phyloP scores from a whole-genome alignment of 1,140 invertebrate genomes.

The Sesamia nonagrioides region DNA sequence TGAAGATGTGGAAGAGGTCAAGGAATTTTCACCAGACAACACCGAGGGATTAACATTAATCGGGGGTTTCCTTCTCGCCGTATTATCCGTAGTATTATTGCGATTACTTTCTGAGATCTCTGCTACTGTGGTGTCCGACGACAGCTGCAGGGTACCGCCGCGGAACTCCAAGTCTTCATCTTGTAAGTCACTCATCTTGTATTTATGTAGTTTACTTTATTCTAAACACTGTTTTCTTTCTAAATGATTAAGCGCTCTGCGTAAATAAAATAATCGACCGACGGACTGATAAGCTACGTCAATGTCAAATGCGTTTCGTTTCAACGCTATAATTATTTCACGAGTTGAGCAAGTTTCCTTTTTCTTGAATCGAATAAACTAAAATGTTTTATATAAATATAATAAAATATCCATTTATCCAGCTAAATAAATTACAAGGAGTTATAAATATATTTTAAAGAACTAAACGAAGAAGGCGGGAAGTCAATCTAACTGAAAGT shows the following conservation, averaged over 20 bases:
- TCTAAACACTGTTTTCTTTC: slow-evolving; percentile 15
- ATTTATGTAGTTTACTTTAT: slow-evolving; percentile 33
- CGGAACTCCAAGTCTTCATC: slow-evolving; percentile 84
- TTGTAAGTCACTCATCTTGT: slow-evolving; percentile 77
- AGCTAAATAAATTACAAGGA: too few relatives aligned
- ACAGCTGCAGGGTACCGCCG: slow-evolving; percentile 81
- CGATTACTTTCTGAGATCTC: slow-evolving; percentile 63
- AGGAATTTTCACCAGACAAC: slow-evolving; percentile 79
- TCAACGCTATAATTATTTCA: slow-evolving; percentile 1
- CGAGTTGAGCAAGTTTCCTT: not conserved
- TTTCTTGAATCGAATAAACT: not conserved
- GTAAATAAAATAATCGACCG: slow-evolving; percentile 76
- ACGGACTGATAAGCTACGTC: slow-evolving; percentile 45
- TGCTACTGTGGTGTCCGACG: slow-evolving; percentile 64
- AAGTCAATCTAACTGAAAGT: too few relatives aligned
- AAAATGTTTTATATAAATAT: not conserved
- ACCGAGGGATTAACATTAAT: slow-evolving; percentile 74
- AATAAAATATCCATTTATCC: not conserved
- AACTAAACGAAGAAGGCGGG: too few relatives aligned
- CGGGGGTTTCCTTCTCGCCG: slow-evolving; percentile 66
- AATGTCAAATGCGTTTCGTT: slow-evolving; percentile 45
- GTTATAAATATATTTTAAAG: too few relatives aligned
- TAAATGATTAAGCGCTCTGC: slow-evolving; percentile 39
- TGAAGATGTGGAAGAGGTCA: slow-evolving; percentile 81
- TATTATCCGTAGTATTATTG: slow-evolving; percentile 61